phyloP scores from a whole-genome alignment of 2,888 invertebrate species.

The Zelleria hepariella region DNA sequence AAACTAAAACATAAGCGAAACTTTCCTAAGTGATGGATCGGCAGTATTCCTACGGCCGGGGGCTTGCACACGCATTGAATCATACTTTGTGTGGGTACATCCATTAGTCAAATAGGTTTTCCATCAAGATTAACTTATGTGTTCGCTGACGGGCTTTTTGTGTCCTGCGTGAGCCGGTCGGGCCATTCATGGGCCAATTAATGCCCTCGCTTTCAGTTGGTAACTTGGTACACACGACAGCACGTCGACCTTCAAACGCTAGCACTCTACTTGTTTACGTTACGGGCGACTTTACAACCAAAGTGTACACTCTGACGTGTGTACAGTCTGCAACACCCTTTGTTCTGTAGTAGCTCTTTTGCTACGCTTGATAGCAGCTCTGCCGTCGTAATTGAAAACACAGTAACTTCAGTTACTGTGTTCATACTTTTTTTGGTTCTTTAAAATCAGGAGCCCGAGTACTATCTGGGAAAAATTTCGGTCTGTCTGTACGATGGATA shows the following conservation, averaged over 20 bases:
- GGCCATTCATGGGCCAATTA: constrained; percentile 9
- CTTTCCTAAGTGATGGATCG: constrained; percentile 36
- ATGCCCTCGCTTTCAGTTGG: constrained; percentile 6
- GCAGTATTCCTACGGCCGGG: constrained; percentile 13
- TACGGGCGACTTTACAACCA: too few species aligned
- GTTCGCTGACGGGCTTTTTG: constrained; percentile 26
- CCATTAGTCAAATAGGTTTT: constrained; percentile 53
- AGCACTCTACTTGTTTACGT: background rate
- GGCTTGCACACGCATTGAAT: constrained; percentile 17
- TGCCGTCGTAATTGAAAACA: too few species aligned
- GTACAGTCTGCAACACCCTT: too few species aligned
- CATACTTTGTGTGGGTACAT: constrained; percentile 17
- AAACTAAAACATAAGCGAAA: constrained; percentile 7
- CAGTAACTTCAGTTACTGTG: too few species aligned
- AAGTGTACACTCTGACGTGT: too few species aligned
- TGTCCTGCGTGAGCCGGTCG: background rate
- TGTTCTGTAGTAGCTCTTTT: too few species aligned
- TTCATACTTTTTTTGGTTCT: too few species aligned
- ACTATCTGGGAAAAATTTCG: too few species aligned
- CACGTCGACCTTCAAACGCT: too few species aligned
- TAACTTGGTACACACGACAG: background rate
- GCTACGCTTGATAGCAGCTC: too few species aligned
- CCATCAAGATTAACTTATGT: constrained; percentile 51
- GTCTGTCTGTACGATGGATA: too few species aligned
- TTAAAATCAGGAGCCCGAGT: too few species aligned